Evolutionary conservation across 2,888 invertebrate species (phyloP), one percentile per base, ranked within the genome.

Genomic region (Hydrotaea cyrtoneurina): DNA sequence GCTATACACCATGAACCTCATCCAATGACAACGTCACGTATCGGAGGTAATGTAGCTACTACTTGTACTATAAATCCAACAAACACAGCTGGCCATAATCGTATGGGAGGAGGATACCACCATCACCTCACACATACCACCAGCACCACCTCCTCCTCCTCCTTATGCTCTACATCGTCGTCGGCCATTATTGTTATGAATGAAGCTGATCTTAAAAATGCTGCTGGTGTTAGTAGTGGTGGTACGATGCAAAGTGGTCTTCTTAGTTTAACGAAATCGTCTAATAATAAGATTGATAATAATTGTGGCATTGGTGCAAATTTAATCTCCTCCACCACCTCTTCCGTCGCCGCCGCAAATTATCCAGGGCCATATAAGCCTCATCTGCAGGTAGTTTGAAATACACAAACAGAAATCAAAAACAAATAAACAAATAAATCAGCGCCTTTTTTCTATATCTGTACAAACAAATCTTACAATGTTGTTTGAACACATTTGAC

Each of bases 1-100:
- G 78, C 86, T 73, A 76, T 86, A 66, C 87, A 87, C 66, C 82
- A 80, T 75, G 81, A 83, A 83, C 83, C 84, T 53, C 84, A 85
- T 77, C 84, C 82, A 64, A 88, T 77, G 75, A 85, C 82, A 59
- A 87, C 86, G 72, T 50, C 50, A 50, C 87, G 86, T 75, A 77
- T 85, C 78, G 88, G 87, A 59, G 88, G 87, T 81, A 87, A 86
- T 71, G 86, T 85, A 85, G 43, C 69, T 21, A 69, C 43, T 46
- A 69, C 46, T 46, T 43, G 46, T 69, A 79, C 78, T 76, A 43
- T 85, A 82, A 78, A 81, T 79, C 57, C 81, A 46, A 78, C 76
- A 77, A 83, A 87, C 11, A 86, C 87, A 59, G 83, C 66, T 80
- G 86, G 74, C 75, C 82, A 72, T 62, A 77, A 86, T 80, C 82